phyloP scores from a whole-genome alignment of 2,113 vertebrate species.

The Misgurnus mizolepis region DNA sequence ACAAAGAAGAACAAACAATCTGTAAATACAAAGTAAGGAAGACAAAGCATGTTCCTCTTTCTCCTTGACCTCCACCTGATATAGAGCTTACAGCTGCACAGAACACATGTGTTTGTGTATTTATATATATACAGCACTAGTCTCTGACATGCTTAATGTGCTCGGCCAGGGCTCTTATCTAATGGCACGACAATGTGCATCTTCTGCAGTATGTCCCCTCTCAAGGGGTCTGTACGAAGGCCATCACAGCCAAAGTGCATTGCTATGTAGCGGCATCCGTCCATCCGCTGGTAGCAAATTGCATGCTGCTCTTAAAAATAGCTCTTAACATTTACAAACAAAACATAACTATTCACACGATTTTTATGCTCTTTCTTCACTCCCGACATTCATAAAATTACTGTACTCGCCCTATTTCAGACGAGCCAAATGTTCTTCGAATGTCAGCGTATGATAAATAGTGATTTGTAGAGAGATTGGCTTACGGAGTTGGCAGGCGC shows the following conservation, averaged over 20 bases:
- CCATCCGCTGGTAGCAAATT: conserved; percentile 28
- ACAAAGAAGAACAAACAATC: conserved; percentile 17
- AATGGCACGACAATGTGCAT: conserved; percentile 12
- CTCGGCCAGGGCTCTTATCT: not conserved
- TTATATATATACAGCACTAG: not conserved
- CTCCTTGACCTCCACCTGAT: conserved; percentile 20
- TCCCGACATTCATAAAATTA: conserved; percentile 19
- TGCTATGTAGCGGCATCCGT: conserved; percentile 23
- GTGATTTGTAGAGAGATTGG: conserved; percentile 24
- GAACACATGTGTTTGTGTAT: not conserved
- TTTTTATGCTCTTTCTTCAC: not conserved
- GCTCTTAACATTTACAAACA: conserved; percentile 13
- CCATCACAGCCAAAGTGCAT: conserved; percentile 27
- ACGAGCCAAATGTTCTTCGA: conserved; percentile 33
- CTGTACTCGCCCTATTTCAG: not conserved
- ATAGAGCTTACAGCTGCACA: conserved; percentile 24
- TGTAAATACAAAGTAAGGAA: conserved; percentile 31
- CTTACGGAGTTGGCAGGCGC: conserved; percentile 91
- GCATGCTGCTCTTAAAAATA: conserved; percentile 29
- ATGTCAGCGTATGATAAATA: conserved; percentile 15
- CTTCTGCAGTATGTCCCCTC: conserved; percentile 16
- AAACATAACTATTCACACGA: not conserved
- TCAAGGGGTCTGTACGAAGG: conserved; percentile 6
- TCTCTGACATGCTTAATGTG: conserved; percentile 23
- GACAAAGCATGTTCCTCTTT: conserved; percentile 27